Base-by-base conservation (phyloP, 2,888 invertebrate genomes). In the Clitarchus hookeri region DNA sequence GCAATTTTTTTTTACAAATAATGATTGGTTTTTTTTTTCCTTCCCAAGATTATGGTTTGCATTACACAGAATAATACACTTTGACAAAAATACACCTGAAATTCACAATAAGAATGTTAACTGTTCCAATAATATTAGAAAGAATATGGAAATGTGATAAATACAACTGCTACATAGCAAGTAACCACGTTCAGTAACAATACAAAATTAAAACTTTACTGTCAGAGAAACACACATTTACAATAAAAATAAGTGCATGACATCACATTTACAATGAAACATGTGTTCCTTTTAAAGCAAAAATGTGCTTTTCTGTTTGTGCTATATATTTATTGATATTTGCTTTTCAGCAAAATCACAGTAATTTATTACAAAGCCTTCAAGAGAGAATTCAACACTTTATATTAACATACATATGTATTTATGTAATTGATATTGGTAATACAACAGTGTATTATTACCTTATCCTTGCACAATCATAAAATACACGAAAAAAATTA, bases 1-100 rank as follows among this genome's bases (percentile, higher is more conserved):
- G 88, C 87, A 87, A 87, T 87, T 85, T 65, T n/a, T 87, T 87
- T n/a, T 87, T 87, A 87, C 87, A 88, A 88, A 85, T 85, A 85
- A 85, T 85, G 85, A 85, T 85, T 48, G 65, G 65, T 12, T 65
- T 65, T 65, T 48, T 48, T 48, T 48, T 65, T 65, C 65, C 65
- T 65, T 65, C 65, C 65, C 65, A 65, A 16, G 8, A 65, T 65
- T 65, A 65, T 65, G 65, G 11, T 16, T 65, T 65, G 65, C 65
- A 65, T 23, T 65, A 65, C 65, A 65, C 65, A 65, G 65, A 65
- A 65, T 36, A 36, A 36, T 65, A 65, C 65, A 65, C 65, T 65
- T 65, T 8, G 65, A 65, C 65, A 65, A 65, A 65, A 65, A n/a
- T 65, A 65, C 65, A 65, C 65, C n/a, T 8, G 65, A 65, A 65